Evolutionary conservation across 2,888 invertebrate species (phyloP), one percentile per base, ranked within the genome.

Genomic region (Keiferia lycopersicella): DNA sequence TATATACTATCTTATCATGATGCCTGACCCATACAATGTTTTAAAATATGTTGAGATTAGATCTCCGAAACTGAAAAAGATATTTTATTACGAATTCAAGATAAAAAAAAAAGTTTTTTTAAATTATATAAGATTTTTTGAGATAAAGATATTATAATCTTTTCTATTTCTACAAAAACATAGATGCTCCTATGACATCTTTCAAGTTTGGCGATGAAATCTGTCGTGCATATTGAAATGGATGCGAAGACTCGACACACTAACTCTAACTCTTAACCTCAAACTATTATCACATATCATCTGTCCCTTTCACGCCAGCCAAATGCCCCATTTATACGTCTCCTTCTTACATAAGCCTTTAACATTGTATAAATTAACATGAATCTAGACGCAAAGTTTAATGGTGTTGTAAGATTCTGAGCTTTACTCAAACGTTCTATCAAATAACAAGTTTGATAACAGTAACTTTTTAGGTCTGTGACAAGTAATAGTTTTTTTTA

Each of bases 241-340:
- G 79, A 72, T 76, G 76, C 53, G 70, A 72, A 73, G 74, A 72
- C 67, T 71, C 65, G 57, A 67, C 68, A 67, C 71, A 72, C 75
- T 79, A 78, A 71, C 68, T 73, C 75, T 80, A 78, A 73, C 70
- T 73, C 82, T 82, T 83, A 85, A 73, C 77, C 78, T 73, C 82
- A 77, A 81, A 80, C 85, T 88, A 88, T 84, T 89, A 90, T 90
- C 89, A 90, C 89, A 89, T 83, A 78, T 83, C 80, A 81, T 80
- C 78, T 77, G 80, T 83, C 73, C 72, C 76, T 79, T 69, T 75
- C 73, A 69, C 64, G 73, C 75, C 75, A 71, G 69, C 63, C 72
- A 75, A 70, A 70, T 70, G 18, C 64, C 51, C 71, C 74, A 65
- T 72, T 72, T 75, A 75, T 69, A 62, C 77, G 57, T 72, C 71